Percentiles rank a stretch among this genome's conserved stretches.
phyloP scores from a whole-genome alignment of 2,797 vertebrate species.

The Notoglanidium macrostoma region DNA sequence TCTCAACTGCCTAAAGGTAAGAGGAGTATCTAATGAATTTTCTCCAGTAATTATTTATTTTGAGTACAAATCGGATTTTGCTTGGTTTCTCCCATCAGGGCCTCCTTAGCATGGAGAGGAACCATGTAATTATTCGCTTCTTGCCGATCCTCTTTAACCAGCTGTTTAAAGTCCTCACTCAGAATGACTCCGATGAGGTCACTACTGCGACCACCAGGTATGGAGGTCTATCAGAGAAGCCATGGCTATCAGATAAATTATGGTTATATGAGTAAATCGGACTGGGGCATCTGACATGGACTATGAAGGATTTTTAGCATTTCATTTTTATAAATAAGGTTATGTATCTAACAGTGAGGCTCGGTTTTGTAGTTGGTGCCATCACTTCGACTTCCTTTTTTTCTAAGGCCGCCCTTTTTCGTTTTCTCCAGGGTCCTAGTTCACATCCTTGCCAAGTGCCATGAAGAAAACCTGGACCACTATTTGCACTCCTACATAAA shows the following conservation, averaged over 20 bases:
- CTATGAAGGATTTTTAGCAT: background rate
- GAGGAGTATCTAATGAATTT: background rate
- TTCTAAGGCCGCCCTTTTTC: background rate
- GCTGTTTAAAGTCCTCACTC: constrained; percentile 91
- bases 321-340: background rate
- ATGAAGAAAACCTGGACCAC: constrained; percentile 90
- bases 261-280: background rate
- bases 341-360: background rate
- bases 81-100: constrained; percentile 73
- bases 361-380: background rate
- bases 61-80: background rate
- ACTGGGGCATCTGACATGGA: background rate
- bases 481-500: constrained; percentile 91
- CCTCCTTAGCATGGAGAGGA: constrained; percentile 92
- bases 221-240: background rate
- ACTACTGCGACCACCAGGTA: constrained; percentile 89
- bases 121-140: constrained; percentile 91
- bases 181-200: constrained; percentile 89
- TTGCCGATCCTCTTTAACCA: constrained; percentile 96
- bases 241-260: background rate
- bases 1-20: constrained; percentile 91
- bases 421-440: constrained; percentile 84
- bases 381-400: background rate
- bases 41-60: background rate
- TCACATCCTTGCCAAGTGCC: constrained; percentile 90